Evolutionary conservation across 2,888 invertebrate genomes (phyloP).

Genomic region (Hartigia nigra): DNA sequence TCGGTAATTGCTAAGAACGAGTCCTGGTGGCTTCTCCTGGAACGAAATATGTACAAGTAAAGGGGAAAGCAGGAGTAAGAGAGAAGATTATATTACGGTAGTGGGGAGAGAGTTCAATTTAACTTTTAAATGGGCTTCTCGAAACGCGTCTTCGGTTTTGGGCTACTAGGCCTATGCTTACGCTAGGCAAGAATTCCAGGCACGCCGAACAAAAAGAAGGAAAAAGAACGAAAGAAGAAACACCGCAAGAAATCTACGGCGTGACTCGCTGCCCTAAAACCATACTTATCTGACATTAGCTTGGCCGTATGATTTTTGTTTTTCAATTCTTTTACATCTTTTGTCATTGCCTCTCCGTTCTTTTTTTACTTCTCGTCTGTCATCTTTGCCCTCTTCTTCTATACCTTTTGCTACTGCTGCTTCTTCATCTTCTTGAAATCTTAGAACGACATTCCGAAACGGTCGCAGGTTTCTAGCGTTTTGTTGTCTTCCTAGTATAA

Average conservation of each 20-base stretch:
- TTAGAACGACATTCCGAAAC: background rate
- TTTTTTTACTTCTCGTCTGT: slow-evolving; percentile 17
- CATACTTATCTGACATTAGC: slow-evolving; percentile 25
- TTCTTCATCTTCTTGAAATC: slow-evolving; percentile 26
- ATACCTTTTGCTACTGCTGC: slow-evolving; percentile 15
- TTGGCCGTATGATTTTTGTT: slow-evolving; percentile 14
- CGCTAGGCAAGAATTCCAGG: slow-evolving; percentile 19
- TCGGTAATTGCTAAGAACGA: background rate
- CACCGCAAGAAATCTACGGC: slow-evolving; percentile 22
- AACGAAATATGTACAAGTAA: background rate
- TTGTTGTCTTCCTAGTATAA: background rate
- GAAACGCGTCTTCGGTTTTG: slow-evolving; percentile 5
- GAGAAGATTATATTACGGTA: background rate
- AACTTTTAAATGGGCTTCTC: slow-evolving; percentile 9
- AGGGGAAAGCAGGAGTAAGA: background rate
- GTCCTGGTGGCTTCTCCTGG: background rate
- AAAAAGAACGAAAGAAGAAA: slow-evolving; percentile 15
- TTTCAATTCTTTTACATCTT: background rate
- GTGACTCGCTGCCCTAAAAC: slow-evolving; percentile 10
- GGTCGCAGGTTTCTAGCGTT: background rate
- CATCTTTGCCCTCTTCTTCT: slow-evolving; percentile 30
- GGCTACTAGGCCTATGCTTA: slow-evolving; percentile 9
- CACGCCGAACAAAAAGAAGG: slow-evolving; percentile 12
- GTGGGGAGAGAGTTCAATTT: background rate
- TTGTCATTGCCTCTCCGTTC: background rate